Evolutionary conservation across 2,888 invertebrate genomes (phyloP).

Genomic region (Xylocampa areola): DNA sequence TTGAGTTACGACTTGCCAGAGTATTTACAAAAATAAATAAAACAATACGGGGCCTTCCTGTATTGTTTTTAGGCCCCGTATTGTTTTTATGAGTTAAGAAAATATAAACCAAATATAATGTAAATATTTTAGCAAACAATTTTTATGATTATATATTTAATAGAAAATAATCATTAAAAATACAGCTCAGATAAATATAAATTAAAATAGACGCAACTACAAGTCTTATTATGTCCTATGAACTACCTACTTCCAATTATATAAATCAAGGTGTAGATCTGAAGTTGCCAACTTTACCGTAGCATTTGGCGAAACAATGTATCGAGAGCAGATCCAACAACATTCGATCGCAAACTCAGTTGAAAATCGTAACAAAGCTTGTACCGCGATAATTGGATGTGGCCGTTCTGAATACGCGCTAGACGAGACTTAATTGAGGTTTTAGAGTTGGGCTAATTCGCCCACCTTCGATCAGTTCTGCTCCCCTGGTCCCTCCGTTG

Average conservation of each 20-base stretch:
- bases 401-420: constrained; percentile 87
- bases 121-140: no score
- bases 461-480: constrained; percentile 85
- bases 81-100: no score
- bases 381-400: constrained; percentile 88
- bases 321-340: constrained; percentile 57
- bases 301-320: constrained; percentile 65
- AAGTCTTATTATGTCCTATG: constrained; percentile 17
- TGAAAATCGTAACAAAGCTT: constrained; percentile 85
- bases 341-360: constrained; percentile 68
- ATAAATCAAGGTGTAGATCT: constrained; percentile 60
- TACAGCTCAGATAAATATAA: background rate
- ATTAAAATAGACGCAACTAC: background rate
- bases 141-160: no score
- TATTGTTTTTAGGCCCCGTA: no score
- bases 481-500: constrained; percentile 69
- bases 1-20: constrained; percentile 29
- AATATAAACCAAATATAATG: no score
- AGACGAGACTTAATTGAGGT: constrained; percentile 90
- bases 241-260: constrained; percentile 45
- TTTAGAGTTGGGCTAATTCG: constrained; percentile 89
- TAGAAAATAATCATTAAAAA: no score
- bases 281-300: constrained; percentile 63
- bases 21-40: no score
- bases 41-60: background rate